Evolutionary conservation across 2,797 vertebrate genomes (phyloP).

Genomic region (Spinus olivaceus): DNA sequence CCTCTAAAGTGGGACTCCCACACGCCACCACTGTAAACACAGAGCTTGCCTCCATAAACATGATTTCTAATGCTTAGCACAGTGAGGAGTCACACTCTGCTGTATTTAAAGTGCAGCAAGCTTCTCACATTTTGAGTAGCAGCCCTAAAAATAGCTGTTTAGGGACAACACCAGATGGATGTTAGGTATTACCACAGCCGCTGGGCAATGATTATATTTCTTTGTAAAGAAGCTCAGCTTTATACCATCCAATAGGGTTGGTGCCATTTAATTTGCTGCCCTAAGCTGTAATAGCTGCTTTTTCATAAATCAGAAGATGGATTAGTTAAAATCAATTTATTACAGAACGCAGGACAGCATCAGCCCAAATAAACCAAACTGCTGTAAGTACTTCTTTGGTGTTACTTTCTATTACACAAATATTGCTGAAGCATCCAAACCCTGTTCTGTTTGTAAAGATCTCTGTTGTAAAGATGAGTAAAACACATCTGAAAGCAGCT

Average conservation of each 20-base stretch:
- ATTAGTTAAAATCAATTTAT: conserved; percentile 53
- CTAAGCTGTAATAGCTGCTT: conserved; percentile 51
- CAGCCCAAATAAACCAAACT: not conserved
- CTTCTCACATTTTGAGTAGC: conserved; percentile 10
- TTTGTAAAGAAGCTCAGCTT: conserved; percentile 58
- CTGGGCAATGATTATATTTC: conserved; percentile 45
- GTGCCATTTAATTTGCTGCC: conserved; percentile 44
- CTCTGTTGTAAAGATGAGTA: not conserved
- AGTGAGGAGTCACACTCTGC: not conserved
- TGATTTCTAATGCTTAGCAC: conserved; percentile 9
- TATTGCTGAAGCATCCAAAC: not conserved
- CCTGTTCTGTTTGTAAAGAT: not conserved
- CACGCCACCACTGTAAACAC: conserved; percentile 30
- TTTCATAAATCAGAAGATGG: conserved; percentile 61
- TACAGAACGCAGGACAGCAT: not conserved
- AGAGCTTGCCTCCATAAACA: conserved; percentile 25
- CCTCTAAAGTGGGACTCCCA: conserved; percentile 41
- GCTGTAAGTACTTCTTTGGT: not conserved
- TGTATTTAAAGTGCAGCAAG: not conserved
- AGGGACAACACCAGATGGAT: conserved; percentile 52
- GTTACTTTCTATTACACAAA: not conserved
- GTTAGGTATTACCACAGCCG: conserved; percentile 49
- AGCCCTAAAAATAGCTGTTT: conserved; percentile 22
- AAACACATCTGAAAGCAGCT: conserved; percentile 18
- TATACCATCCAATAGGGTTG: conserved; percentile 10